These are phyloP conservation scores for Capromys pilorides DNA, from an alignment of 2,797 vertebrate species.

Conservation along the genomic window DNA sequence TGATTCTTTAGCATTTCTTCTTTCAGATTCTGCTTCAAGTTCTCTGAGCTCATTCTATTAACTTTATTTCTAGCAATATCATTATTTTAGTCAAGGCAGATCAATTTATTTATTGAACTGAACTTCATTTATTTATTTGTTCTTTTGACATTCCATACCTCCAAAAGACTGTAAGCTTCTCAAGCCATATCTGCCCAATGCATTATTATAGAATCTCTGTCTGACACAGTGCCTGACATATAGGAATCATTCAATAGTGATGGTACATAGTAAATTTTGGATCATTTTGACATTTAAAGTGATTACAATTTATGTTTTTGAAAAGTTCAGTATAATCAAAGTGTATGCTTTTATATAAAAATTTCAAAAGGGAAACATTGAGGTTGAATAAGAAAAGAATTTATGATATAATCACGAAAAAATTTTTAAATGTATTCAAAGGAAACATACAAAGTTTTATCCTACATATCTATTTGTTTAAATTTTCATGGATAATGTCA, in stretches of 20 bases:
- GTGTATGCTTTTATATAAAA: neutral
- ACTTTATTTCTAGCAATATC: neutral
- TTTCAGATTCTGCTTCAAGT: neutral
- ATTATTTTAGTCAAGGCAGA: neutral
- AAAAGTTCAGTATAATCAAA: neutral
- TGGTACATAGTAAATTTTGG: neutral
- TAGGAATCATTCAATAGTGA: neutral
- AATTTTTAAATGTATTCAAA: neutral
- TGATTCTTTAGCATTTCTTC: neutral
- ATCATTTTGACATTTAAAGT: neutral
- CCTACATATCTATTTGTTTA: conserved; percentile 9
- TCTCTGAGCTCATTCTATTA: neutral
- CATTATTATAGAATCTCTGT: neutral
- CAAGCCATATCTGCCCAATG: neutral
- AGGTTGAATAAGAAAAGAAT: neutral
- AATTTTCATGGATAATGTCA: neutral
- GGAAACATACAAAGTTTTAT: neutral
- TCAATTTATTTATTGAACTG: neutral
- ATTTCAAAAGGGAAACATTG: neutral
- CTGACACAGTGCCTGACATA: neutral
- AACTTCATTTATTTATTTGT: neutral
- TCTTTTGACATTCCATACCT: neutral
- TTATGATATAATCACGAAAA: neutral
- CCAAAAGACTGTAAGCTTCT: neutral
- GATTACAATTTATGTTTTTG: neutral